Evolutionary conservation across 2,113 vertebrate species (phyloP).

Genomic region (Phyllostomus discolor): DNA sequence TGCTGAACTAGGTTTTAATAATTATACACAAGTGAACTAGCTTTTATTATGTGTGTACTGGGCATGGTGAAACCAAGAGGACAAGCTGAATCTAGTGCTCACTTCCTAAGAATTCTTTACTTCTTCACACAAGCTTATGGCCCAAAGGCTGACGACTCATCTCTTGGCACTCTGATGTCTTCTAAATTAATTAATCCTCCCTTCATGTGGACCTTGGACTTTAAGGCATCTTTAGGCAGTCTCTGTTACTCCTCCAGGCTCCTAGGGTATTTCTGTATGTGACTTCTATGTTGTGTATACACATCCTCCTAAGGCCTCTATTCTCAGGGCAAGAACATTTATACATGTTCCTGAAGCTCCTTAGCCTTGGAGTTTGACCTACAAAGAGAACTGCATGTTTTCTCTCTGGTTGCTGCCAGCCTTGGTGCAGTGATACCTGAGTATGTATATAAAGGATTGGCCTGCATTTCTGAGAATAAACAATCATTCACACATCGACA

Average conservation of each 20-base stretch:
- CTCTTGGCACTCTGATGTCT: neutral
- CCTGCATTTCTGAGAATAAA: neutral
- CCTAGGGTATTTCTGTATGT: neutral
- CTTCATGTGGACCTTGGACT: neutral
- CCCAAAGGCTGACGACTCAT: neutral
- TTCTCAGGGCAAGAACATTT: neutral
- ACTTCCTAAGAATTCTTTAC: neutral
- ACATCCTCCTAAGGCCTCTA: neutral
- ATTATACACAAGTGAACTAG: neutral
- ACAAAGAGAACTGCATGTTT: neutral
- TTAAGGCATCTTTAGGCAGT: neutral
- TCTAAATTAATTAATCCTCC: neutral
- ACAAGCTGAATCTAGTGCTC: neutral
- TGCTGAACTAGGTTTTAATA: neutral
- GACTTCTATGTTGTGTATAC: neutral
- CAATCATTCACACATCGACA: neutral
- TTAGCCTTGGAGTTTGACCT: conserved; percentile 27
- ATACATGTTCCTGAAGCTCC: neutral
- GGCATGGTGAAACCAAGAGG: neutral
- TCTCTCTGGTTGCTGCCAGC: neutral
- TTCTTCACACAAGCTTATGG: neutral
- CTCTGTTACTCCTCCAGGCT: neutral
- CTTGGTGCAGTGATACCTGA: neutral
- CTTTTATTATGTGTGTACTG: neutral
- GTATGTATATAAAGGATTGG: neutral